Base-by-base conservation (phyloP, 1,140 invertebrate genomes). In the Octopus sinensis region DNA sequence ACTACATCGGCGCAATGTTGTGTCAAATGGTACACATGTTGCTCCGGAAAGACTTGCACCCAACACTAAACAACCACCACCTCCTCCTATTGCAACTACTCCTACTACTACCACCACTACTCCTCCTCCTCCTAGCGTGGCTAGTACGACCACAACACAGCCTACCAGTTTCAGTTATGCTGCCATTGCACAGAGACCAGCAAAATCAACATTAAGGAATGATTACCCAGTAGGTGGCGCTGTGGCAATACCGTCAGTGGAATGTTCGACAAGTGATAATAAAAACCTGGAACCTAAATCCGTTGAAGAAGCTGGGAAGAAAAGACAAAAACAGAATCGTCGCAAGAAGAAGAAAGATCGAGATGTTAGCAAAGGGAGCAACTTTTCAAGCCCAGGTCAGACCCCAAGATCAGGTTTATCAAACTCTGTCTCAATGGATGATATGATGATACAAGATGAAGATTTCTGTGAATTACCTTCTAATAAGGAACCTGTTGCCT, bases 391-490 rank as follows among this genome's bases (percentile, higher is more conserved):
- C 30, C 68, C 68, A 4, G 68, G 68, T 73, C 68, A 73, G 30
- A 73, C 68, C 68, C 68, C 17, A 6, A 23, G 68, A 6, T 73
- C 68, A 73, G 30, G 68, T 73, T 73, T 73, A 3, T 73, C 68
- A 4, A 73, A 73, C 30, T 73, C 68, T 12, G 68, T 73, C 17
- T 73, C 68, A 9, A 73, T 73, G 68, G 68, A 73, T 17, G 68
- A 73, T 6, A 73, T 73, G 6, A 6, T 73, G 4, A 13, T 73
- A 13, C 86, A 89, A 81, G 88, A 88, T 82, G 87, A 89, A 62
- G 88, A 89, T 82, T 87, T 87, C 51, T 84, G 85, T n/a, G 88
- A 89, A 82, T 88, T 89, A 79, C 88, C 87, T 3, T 43, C 30
- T 43, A 43, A 43, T 43, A 43, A 43, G 30, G 84, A 88, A 51